Base-by-base conservation (phyloP, 2,113 vertebrate genomes). In the Callaeas wilsoni region DNA sequence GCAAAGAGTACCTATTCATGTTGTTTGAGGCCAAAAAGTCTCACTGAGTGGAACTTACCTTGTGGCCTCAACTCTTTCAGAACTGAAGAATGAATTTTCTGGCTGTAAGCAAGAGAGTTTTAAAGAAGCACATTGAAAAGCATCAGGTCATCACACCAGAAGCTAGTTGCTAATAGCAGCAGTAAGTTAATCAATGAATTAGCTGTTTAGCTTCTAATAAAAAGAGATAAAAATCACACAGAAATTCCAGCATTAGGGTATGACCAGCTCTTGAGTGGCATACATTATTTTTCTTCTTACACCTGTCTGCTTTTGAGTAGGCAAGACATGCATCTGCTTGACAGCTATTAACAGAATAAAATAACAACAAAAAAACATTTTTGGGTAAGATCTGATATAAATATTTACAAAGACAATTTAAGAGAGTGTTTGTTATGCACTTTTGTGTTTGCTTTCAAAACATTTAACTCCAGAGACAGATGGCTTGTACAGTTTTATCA, bases 151-250 rank as follows among this genome's bases (percentile, higher is more conserved):
- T 67, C 73, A 91, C 87, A 70, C 83, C 74, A 97, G 82, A 88
- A 97, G 67, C 78, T 91, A 69, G 47, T 75, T 94, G 65, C 84
- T 97, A 97, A 96, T 97, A 96, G 93, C 19, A 85, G 64, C 70
- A 91, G 93, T 96, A 82, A 95, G 80, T 97, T 97, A 96, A 96
- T 97, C 96, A 97, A 80, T 97, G 87, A 97, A 95, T 87, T 86
- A 91, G 75, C 69, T 77, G 29, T 92, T 96, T 95, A 87, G 84
- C 89, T 97, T 94, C 89, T 50, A 96, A 92, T 93, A 95, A 97
- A 95, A 93, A 85, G 76, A 94, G 73, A 96, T 94, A 88, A 96
- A 97, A 94, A 91, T 75, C 83, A 90, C 35, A 95, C 41, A 75
- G 44, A 76, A 92, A 64, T 89, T 82, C 44, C 59, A 70, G 41